Percentiles rank a stretch among this genome's conserved stretches.
Evolutionary conservation across 2,888 invertebrate genomes (phyloP).

Genomic region (Ochropacha duplaris): DNA sequence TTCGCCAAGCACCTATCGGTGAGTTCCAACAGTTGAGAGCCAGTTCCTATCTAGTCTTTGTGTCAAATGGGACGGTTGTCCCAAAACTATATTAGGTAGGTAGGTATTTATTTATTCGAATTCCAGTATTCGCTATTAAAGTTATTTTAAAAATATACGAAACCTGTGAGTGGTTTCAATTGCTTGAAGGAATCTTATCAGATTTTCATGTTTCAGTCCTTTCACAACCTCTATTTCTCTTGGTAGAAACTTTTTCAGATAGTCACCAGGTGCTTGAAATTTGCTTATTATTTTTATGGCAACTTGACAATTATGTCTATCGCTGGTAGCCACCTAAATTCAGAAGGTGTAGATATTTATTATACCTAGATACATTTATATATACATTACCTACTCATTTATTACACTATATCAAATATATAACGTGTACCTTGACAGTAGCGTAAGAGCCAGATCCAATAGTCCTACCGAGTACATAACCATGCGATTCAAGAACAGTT

Average conservation of each 20-base stretch:
- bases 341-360: too few species aligned
- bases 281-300: conserved; percentile 94
- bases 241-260: conserved; percentile 90
- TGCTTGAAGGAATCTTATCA: conserved; percentile 91
- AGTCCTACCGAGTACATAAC: conserved; percentile 88
- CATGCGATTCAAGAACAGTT: conserved; percentile 90
- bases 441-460: conserved; percentile 93
- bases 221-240: conserved; percentile 93
- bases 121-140: too few species aligned
- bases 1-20: too few species aligned
- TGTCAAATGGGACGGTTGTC: too few species aligned
- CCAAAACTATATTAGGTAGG: too few species aligned
- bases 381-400: too few species aligned
- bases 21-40: too few species aligned
- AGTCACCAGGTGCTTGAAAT: conserved; percentile 91
- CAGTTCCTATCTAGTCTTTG: too few species aligned
- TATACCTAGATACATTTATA: too few species aligned
- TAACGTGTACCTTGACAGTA: conserved; percentile 86
- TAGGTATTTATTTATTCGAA: too few species aligned
- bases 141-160: background rate
- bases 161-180: conserved; percentile 93
- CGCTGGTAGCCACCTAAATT: conserved; percentile 87
- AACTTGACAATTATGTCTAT: conserved; percentile 87
- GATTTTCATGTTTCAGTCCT: conserved; percentile 89
- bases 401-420: background rate